A percentile compares a stretch with the other conserved stretches of the same genome.
These are phyloP conservation scores for Troglohyphantes excavatus DNA, from an alignment of 2,888 invertebrate species.

Conservation along the genomic window DNA sequence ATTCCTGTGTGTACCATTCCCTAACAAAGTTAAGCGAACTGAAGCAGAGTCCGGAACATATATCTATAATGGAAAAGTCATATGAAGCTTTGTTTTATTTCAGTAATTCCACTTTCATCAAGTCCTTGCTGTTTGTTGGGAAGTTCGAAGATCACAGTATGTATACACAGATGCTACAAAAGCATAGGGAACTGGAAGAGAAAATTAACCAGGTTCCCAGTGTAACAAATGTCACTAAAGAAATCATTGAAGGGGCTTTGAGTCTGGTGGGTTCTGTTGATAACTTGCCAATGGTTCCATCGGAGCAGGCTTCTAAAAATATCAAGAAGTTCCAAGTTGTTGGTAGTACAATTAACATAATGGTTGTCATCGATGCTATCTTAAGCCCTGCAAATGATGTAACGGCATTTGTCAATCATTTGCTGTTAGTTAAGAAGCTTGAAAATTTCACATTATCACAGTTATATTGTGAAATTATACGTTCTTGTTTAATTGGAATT, in stretches of 20 bases:
- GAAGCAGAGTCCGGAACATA: conserved; percentile 81
- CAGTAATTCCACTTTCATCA: conserved; percentile 81
- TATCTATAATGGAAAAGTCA: conserved; percentile 82
- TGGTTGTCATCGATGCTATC: conserved; percentile 92
- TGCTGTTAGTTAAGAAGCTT: conserved; percentile 91
- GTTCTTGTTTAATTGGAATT: conserved; percentile 94
- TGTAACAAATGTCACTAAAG: conserved; percentile 78
- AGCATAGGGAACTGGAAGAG: conserved; percentile 88
- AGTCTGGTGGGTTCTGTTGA: conserved; percentile 78
- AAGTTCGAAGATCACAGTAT: conserved; percentile 85
- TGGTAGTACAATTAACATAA: conserved; percentile 79
- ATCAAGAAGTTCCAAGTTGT: conserved; percentile 80
- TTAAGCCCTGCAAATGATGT: conserved; percentile 93
- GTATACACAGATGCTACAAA: conserved; percentile 87
- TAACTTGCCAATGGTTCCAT: conserved; percentile 69
- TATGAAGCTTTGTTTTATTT: conserved; percentile 82
- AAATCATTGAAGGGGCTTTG: conserved; percentile 79
- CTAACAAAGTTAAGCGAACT: conserved; percentile 82
- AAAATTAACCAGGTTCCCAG: conserved; percentile 79
- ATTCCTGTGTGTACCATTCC: conserved; percentile 81
- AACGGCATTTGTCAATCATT: conserved; percentile 89
- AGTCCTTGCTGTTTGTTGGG: conserved; percentile 83
- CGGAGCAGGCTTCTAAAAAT: conserved; percentile 50
- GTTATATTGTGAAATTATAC: conserved; percentile 93
- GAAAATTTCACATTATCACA: conserved; percentile 89